phyloP scores from a whole-genome alignment of 2,797 vertebrate species.

The Megalops cyprinoides region DNA sequence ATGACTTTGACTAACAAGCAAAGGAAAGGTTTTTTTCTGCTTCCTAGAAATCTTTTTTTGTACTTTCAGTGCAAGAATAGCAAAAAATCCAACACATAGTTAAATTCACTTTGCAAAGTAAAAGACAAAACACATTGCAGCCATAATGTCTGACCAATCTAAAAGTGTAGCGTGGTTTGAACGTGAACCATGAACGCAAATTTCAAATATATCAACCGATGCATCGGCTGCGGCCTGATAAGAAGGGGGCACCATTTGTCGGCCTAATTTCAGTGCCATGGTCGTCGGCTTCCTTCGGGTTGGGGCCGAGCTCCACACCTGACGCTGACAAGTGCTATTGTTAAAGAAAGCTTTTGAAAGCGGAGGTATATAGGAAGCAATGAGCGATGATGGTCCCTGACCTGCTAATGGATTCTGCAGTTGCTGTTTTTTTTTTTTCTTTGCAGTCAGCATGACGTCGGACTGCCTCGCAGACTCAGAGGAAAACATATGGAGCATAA shows the following conservation, averaged over 20 bases:
- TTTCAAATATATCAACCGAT: background rate
- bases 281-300: conserved; percentile 48
- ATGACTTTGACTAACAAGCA: too few relatives aligned
- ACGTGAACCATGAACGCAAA: conserved; percentile 15
- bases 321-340: conserved; percentile 58
- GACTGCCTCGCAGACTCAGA: conserved; percentile 10
- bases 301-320: conserved; percentile 60
- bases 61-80: too few relatives aligned
- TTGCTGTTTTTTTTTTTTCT: conserved; percentile 18
- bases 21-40: too few relatives aligned
- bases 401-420: conserved; percentile 77
- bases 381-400: conserved; percentile 80
- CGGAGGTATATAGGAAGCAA: conserved; percentile 72
- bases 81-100: too few relatives aligned
- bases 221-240: background rate
- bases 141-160: too few relatives aligned
- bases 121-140: too few relatives aligned
- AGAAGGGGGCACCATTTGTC: conserved; percentile 54
- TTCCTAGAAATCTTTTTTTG: too few relatives aligned
- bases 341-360: conserved; percentile 68
- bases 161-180: too few relatives aligned
- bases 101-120: too few relatives aligned
- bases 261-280: conserved; percentile 43
- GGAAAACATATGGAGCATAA: conserved; percentile 60
- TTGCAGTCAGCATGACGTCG: background rate